These are phyloP conservation scores for Ornithoptera priamus DNA, from an alignment of 2,888 invertebrate species.

Conservation along the genomic window DNA sequence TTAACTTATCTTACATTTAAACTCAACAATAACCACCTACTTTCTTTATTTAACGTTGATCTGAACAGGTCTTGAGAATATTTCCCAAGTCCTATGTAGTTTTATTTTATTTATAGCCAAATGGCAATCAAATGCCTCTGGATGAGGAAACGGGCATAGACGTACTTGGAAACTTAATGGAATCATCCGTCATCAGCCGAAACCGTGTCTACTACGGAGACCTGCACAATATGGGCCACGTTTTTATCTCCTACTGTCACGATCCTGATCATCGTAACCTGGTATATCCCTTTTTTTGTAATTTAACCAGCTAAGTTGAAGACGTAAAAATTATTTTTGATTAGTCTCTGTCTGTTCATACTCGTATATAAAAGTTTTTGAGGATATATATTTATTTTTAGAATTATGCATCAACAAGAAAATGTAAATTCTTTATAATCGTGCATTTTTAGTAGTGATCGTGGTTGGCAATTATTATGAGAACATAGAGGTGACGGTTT, in stretches of 20 bases:
- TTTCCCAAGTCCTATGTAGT: not conserved
- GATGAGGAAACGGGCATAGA: slow-evolving; percentile 87
- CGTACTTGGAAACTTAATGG: slow-evolving; percentile 88
- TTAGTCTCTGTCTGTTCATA: too few species aligned
- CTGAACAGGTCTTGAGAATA: not conserved
- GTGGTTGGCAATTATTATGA: too few species aligned
- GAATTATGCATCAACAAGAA: too few species aligned
- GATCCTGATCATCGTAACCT: slow-evolving; percentile 89
- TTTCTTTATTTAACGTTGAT: not conserved
- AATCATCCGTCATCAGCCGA: slow-evolving; percentile 84
- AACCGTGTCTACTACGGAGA: slow-evolving; percentile 88
- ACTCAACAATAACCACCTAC: not conserved
- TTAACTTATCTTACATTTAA: not conserved
- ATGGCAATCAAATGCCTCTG: slow-evolving; percentile 77
- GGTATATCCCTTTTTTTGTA: slow-evolving; percentile 59
- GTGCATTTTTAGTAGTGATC: too few species aligned
- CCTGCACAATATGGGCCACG: slow-evolving; percentile 90
- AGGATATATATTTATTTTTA: too few species aligned
- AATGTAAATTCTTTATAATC: too few species aligned
- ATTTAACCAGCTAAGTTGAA: too few species aligned
- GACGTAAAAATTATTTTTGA: too few species aligned
- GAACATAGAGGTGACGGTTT: too few species aligned
- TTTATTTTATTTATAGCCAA: slow-evolving; percentile 61
- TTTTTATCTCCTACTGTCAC: slow-evolving; percentile 87
- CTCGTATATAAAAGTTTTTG: too few species aligned